Conservation (phyloP, 1,140 invertebrate species). For the Drosophila arizonae region DNA sequence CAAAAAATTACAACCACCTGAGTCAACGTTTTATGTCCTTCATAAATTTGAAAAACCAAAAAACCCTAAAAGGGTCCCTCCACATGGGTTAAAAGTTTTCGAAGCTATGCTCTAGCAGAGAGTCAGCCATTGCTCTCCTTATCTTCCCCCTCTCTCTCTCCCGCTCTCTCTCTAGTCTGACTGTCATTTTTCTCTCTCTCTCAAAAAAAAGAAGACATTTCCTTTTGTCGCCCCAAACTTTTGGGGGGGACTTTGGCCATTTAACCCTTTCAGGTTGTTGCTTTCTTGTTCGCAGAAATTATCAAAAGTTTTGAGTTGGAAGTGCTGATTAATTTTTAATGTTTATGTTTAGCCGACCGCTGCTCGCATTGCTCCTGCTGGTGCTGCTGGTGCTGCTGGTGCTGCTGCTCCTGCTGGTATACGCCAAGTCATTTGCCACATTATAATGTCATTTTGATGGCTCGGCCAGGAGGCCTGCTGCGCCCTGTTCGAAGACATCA, state of each 20-base stretch:
- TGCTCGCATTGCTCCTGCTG: neutral
- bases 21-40: conserved; percentile 72
- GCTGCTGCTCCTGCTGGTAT: conserved; percentile 7
- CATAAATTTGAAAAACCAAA: conserved; percentile 58
- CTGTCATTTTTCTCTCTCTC: conserved; percentile 29
- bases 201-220: conserved; percentile 12
- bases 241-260: neutral
- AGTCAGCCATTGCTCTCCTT: conserved; percentile 1
- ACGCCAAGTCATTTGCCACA: conserved; percentile 62
- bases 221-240: conserved; percentile 12
- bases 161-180: neutral
- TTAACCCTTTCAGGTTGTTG: conserved; percentile 42
- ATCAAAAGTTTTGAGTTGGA: conserved; percentile 72
- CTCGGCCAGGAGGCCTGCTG: neutral
- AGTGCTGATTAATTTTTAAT: conserved; percentile 82
- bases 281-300: conserved; percentile 59
- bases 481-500: too few species aligned
- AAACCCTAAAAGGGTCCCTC: conserved; percentile 34
- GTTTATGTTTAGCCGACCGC: conserved; percentile 61
- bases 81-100: conserved; percentile 47
- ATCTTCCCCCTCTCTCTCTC: too few species aligned
- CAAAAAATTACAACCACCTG: conserved; percentile 72
- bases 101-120: conserved; percentile 7
- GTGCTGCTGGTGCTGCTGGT: too few species aligned
- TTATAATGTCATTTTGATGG: conserved; percentile 72